A percentile compares a stretch with the other conserved stretches of the same genome.
Evolutionary conservation across 1,140 invertebrate species (phyloP).

Genomic region (Phortica variegata): DNA sequence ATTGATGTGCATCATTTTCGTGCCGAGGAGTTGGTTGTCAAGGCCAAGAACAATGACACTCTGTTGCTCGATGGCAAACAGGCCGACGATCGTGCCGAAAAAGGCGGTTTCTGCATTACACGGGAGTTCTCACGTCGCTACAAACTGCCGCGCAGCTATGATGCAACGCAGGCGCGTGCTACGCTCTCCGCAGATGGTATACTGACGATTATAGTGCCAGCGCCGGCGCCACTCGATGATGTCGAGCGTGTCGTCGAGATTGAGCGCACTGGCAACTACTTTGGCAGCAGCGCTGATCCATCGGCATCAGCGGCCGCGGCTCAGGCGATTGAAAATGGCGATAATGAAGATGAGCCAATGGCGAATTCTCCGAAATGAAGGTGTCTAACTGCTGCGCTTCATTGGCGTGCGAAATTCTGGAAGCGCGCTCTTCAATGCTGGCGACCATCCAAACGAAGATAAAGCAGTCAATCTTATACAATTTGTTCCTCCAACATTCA

Average conservation of each 20-base stretch:
- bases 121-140: slow-evolving; percentile 43
- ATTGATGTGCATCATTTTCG: slow-evolving; percentile 51
- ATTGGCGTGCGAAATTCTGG: too few relatives aligned
- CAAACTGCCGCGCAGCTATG: slow-evolving; percentile 49
- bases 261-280: slow-evolving; percentile 45
- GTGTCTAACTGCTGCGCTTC: too few relatives aligned
- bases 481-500: too few relatives aligned
- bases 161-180: slow-evolving; percentile 43
- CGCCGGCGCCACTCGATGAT: slow-evolving; percentile 49
- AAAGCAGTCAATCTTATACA: too few relatives aligned
- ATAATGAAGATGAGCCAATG: background rate
- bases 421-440: too few relatives aligned
- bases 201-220: slow-evolving; percentile 48
- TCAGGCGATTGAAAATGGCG: slow-evolving; percentile 39
- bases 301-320: slow-evolving; percentile 15
- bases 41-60: slow-evolving; percentile 46
- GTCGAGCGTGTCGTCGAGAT: slow-evolving; percentile 49
- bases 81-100: slow-evolving; percentile 40
- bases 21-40: slow-evolving; percentile 37
- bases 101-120: slow-evolving; percentile 43
- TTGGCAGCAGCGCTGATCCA: slow-evolving; percentile 42
- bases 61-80: slow-evolving; percentile 46
- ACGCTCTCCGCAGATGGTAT: slow-evolving; percentile 52
- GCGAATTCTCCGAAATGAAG: background rate
- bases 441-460: too few relatives aligned